phyloP scores from a whole-genome alignment of 1,140 invertebrate species.

The Cotesia typhae region DNA sequence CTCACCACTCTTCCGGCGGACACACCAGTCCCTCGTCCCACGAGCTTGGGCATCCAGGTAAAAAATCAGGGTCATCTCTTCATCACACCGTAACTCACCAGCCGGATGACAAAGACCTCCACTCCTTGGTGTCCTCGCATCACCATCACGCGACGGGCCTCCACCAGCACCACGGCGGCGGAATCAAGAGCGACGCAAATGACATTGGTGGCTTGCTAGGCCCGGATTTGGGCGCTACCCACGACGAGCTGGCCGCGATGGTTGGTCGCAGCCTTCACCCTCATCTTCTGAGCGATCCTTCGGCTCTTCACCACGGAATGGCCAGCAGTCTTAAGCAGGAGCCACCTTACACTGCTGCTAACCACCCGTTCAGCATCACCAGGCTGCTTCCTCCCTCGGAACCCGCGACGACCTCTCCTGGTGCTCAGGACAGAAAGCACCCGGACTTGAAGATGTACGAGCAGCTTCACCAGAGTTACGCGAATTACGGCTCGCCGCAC shows the following conservation, averaged over 20 bases:
- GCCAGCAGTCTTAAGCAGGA: slow-evolving; percentile 80
- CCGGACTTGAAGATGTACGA: slow-evolving; percentile 83
- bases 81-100: slow-evolving; percentile 60
- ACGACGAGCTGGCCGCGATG: slow-evolving; percentile 75
- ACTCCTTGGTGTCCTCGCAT: slow-evolving; percentile 53
- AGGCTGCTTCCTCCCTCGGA: slow-evolving; percentile 82
- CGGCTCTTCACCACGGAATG: slow-evolving; percentile 70
- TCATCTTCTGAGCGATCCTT: slow-evolving; percentile 68
- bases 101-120: slow-evolving; percentile 66
- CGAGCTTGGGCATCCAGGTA: slow-evolving; percentile 58
- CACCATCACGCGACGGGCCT: slow-evolving; percentile 57
- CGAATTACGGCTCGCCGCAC: slow-evolving; percentile 57
- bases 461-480: slow-evolving; percentile 68
- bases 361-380: slow-evolving; percentile 93
- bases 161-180: slow-evolving; percentile 61
- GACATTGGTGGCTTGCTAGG: slow-evolving; percentile 64
- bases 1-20: slow-evolving; percentile 61
- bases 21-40: slow-evolving; percentile 53
- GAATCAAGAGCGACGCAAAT: slow-evolving; percentile 55
- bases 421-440: slow-evolving; percentile 66
- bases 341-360: slow-evolving; percentile 78
- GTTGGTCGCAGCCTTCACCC: slow-evolving; percentile 71
- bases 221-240: slow-evolving; percentile 65
- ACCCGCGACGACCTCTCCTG: slow-evolving; percentile 72
- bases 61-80: slow-evolving; percentile 59